Conservation (phyloP, 2,113 vertebrate species). For the Nothoprocta perdicaria region DNA sequence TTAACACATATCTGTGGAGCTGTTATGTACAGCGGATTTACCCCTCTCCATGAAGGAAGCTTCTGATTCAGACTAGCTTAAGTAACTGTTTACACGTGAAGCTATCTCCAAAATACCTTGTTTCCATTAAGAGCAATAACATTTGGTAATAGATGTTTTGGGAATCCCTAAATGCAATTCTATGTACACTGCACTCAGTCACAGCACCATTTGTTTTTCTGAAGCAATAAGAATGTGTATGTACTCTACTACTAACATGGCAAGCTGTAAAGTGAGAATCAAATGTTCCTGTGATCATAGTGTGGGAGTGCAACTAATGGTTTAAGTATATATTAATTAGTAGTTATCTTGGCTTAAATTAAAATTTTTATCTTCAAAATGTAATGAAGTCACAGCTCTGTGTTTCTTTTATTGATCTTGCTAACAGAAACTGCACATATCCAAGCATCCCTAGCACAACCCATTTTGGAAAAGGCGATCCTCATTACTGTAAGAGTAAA, state of each 20-base stretch:
- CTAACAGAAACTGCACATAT: neutral
- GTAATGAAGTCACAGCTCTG: neutral
- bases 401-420: neutral
- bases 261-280: neutral
- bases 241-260: neutral
- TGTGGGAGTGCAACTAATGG: neutral
- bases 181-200: neutral
- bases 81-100: neutral
- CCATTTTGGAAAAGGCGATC: neutral
- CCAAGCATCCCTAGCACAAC: neutral
- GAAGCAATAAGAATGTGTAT: neutral
- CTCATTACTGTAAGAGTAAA: neutral
- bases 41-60: neutral
- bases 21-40: neutral
- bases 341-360: slow-evolving; percentile 22
- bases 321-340: slow-evolving; percentile 27
- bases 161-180: neutral
- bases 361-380: slow-evolving; percentile 26
- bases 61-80: neutral
- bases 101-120: neutral
- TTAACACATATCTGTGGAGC: neutral
- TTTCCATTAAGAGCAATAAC: neutral
- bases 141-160: neutral
- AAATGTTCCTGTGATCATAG: neutral
- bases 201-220: neutral